Conservation (phyloP, 23 tunicate species). For the Diplosoma virens region DNA sequence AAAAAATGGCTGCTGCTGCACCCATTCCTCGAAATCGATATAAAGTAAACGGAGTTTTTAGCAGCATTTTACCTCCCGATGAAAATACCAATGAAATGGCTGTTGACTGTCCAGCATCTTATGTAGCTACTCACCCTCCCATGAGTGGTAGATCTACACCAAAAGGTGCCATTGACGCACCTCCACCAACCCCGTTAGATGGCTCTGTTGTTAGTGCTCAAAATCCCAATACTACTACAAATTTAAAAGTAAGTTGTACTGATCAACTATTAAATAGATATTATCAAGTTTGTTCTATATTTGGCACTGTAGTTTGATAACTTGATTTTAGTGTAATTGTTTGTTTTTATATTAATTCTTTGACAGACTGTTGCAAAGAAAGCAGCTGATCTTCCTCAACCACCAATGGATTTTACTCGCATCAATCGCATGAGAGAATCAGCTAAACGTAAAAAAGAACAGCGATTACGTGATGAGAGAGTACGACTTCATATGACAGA, state of each 20-base stretch:
- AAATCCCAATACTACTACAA: slow-evolving; percentile 38
- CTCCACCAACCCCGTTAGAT: slow-evolving; percentile 89
- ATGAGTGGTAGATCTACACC: slow-evolving; percentile 64
- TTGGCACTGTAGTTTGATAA: background rate
- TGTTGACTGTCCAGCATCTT: slow-evolving; percentile 80
- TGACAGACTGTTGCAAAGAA: slow-evolving; percentile 68
- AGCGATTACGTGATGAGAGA: slow-evolving; percentile 43
- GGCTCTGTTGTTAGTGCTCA: slow-evolving; percentile 16
- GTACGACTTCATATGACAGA: slow-evolving; percentile 67
- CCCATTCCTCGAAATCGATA: slow-evolving; percentile 39
- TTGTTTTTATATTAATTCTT: background rate
- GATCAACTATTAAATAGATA: background rate
- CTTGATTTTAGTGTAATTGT: background rate
- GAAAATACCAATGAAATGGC: slow-evolving; percentile 89
- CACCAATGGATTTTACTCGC: slow-evolving; percentile 72
- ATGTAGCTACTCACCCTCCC: slow-evolving; percentile 65
- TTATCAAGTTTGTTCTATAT: background rate
- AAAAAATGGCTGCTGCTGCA: slow-evolving; percentile 68
- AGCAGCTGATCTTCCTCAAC: slow-evolving; percentile 83
- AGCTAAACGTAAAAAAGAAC: slow-evolving; percentile 64
- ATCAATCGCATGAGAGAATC: slow-evolving; percentile 87
- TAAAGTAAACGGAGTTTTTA: slow-evolving; percentile 53
- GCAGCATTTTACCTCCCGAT: slow-evolving; percentile 71
- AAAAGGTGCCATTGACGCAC: slow-evolving; percentile 39
- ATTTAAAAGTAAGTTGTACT: slow-evolving; percentile 28